Evolutionary conservation across 2,888 invertebrate genomes (phyloP), one percentile per base, ranked within the genome.

Genomic region (Xylota sylvarum): DNA sequence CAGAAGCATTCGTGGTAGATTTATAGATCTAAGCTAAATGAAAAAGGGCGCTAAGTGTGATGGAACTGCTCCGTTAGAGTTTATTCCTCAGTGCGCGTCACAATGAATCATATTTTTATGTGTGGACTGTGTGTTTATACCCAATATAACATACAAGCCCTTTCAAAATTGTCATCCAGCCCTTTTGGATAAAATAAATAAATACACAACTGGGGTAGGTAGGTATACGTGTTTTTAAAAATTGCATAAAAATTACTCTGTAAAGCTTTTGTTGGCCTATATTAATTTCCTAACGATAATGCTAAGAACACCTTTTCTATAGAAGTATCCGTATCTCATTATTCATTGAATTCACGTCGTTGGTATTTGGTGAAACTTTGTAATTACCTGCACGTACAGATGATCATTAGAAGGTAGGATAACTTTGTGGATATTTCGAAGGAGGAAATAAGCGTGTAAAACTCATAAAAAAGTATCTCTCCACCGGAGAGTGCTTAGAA

Each of bases 381-480:
- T 79, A 84, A 84, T 79, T 79, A 84, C 73, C 67, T 69, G 78
- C 83, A 84, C 83, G 83, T 84, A 83, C 78, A 50, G 79, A 73
- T 78, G 73, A 84, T 79, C 78, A 80, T 80, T 80, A 80, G 79
- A 58, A 80, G 69, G 56, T 56, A 69, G 62, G 73, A 84, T 84
- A 62, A 78, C 69, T 56, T 14, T 23, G 9, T 50, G 65, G 50
- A 79, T 64, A 79, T 48, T 58, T 56, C 48, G 10, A 56, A 17
- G 65, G 12, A 58, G 46, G 50, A 72, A 58, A 72, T 14, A 80
- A 65, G 58, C 58, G 58, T 73, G 79, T 40, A 72, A 79, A 64
- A 67, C 58, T 73, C 79, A 50, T 73, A 65, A 73, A 65, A 80
- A 32, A 56, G n/a, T 19, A 14, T 6, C 65, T 65, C 32, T 17